Evolutionary conservation across 2,113 vertebrate genomes (phyloP), one percentile per base, ranked within the genome.

Genomic region (Baryphthengus martii): DNA sequence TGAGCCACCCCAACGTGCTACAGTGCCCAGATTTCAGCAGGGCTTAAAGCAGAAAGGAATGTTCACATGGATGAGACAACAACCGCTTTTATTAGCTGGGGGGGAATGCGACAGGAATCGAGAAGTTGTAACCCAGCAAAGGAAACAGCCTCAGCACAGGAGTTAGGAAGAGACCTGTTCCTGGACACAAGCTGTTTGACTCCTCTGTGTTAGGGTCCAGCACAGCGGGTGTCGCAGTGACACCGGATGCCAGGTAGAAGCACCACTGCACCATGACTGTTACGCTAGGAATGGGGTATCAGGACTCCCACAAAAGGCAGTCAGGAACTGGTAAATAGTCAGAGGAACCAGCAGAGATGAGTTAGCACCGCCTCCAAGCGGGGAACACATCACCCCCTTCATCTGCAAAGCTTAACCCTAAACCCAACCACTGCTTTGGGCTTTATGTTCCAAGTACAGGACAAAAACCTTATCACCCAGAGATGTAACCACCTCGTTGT

Each of bases 401-500:
- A 23, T 56, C 52, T 47, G 65, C 75, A 39, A 66, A 70, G 70
- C 45, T 55, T 23, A 59, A 55, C 37, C 35, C 47, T 16, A 62
- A 53, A 56, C 16, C 20, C 9, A 52, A 17, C 31, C n/a, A 33
- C 29, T 10, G 45, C 59, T 50, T 44, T 35, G 65, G 53, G 53
- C n/a, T 17, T 62, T 13, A 16, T 23, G 44, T 91, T 93, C 39
- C 85, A 86, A 56, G 94, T 80, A 88, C 25, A 90, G 63, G 63
- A 65, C 53, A 77, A 79, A 95, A 37, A 1, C 33, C 9, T 10
- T 73, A 94, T 78, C 94, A 62, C 63, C 3, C 37, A 18, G 81
- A 85, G 84, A 66, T 40, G 70, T 90, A 79, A 97, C 83, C 59
- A 19, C 95, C 95, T 97, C 88, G 45, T 97, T 91, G 92, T 59